These are phyloP conservation scores for Euura saliciscinereae DNA, from an alignment of 1,140 invertebrate genomes.

Conservation along the genomic window DNA sequence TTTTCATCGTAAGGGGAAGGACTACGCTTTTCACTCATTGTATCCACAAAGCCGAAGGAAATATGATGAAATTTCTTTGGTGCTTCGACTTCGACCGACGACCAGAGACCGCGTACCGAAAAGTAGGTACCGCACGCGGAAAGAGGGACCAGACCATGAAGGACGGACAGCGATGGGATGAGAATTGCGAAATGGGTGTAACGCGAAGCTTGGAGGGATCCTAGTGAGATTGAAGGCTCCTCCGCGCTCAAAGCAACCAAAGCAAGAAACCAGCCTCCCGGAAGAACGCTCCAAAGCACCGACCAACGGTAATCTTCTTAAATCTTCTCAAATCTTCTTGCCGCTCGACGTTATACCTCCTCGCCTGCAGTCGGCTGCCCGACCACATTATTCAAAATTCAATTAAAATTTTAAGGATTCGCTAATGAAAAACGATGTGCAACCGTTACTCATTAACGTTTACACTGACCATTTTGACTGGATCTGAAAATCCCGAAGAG, in stretches of 20 bases:
- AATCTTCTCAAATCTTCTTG: neutral
- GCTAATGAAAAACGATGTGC: neutral
- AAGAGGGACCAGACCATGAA: neutral
- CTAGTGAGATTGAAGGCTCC: neutral
- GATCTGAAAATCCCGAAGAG: neutral
- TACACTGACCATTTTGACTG: neutral
- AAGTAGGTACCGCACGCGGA: too few relatives aligned
- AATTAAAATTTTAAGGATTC: neutral
- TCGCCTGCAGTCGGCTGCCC: neutral
- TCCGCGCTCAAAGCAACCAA: conserved; percentile 1
- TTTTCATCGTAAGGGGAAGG: neutral
- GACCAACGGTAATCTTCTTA: neutral
- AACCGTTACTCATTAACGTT: neutral
- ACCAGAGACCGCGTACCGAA: neutral
- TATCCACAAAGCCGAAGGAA: neutral
- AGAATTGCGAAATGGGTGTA: neutral
- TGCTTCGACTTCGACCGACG: neutral
- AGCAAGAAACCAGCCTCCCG: neutral
- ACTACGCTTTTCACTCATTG: neutral
- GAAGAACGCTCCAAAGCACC: neutral
- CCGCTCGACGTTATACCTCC: neutral
- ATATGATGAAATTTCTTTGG: conserved; percentile 7
- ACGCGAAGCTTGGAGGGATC: neutral
- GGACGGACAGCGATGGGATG: neutral
- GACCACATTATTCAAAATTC: neutral